Evolutionary conservation across 2,113 vertebrate species (phyloP).

Genomic region (Noturus placidus): DNA sequence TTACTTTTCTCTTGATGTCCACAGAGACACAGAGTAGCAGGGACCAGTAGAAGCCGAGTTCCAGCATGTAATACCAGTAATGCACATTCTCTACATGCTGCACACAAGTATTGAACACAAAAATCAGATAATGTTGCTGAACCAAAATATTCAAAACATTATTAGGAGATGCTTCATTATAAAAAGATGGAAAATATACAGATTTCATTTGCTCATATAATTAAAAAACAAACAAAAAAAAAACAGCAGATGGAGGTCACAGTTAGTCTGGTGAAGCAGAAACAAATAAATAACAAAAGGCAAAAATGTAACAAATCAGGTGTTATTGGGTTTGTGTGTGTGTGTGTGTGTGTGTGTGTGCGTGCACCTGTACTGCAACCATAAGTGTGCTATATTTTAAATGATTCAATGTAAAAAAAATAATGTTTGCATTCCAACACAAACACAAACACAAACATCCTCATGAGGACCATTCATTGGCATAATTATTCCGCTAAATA

Average conservation of each 20-base stretch:
- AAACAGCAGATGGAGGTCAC: background rate
- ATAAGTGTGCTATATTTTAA: background rate
- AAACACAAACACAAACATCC: background rate
- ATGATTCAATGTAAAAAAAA: background rate
- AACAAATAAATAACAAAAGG: background rate
- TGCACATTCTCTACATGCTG: slow-evolving; percentile 78
- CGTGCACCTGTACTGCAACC: background rate
- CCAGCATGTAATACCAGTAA: slow-evolving; percentile 89
- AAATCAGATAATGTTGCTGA: background rate
- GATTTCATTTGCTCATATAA: background rate
- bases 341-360: background rate
- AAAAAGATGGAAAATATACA: background rate
- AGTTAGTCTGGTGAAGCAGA: background rate
- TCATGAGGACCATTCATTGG: background rate
- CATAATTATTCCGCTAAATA: background rate
- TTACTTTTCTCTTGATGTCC: slow-evolving; percentile 89
- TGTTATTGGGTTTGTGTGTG: background rate
- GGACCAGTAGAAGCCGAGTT: slow-evolving; percentile 87
- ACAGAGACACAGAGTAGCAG: slow-evolving; percentile 85
- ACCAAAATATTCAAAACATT: background rate
- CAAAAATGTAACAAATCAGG: background rate
- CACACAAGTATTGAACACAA: slow-evolving; percentile 29
- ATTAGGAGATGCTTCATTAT: background rate
- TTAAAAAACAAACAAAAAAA: background rate
- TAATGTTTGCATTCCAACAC: background rate